Evolutionary conservation across 2,888 invertebrate genomes (phyloP).

Genomic region (Lissocephala sabroskyi): DNA sequence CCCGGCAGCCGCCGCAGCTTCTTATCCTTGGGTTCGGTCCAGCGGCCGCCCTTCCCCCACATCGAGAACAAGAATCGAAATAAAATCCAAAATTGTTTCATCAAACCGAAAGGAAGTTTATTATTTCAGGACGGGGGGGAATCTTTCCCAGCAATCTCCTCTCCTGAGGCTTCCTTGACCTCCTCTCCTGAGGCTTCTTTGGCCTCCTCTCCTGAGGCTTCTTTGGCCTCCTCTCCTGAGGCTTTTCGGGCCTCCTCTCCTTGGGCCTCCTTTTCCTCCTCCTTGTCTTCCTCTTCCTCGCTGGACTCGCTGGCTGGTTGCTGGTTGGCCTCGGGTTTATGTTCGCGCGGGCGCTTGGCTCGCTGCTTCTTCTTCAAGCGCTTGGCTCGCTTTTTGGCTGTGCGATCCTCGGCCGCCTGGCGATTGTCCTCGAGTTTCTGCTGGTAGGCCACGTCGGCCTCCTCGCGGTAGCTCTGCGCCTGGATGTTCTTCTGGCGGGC

Average conservation of each 20-base stretch:
- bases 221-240: background rate
- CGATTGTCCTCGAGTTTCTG: slow-evolving; percentile 84
- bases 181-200: too few species aligned
- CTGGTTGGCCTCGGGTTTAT: slow-evolving; percentile 1
- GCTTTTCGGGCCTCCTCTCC: slow-evolving; percentile 12
- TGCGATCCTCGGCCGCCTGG: slow-evolving; percentile 80
- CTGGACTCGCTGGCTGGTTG: slow-evolving; percentile 22
- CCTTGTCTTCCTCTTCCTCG: slow-evolving; percentile 34
- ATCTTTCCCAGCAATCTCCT: too few species aligned
- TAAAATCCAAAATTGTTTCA: slow-evolving; percentile 46
- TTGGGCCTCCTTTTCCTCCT: slow-evolving; percentile 12
- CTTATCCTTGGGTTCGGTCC: too few species aligned
- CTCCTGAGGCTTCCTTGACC: too few species aligned
- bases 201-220: background rate
- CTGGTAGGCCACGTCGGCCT: slow-evolving; percentile 87
- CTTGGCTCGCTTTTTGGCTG: slow-evolving; percentile 94
- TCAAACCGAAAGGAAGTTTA: slow-evolving; percentile 21
- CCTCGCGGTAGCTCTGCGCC: slow-evolving; percentile 87
- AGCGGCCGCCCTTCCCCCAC: too few species aligned
- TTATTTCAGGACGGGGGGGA: background rate
- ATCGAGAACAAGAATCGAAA: slow-evolving; percentile 18
- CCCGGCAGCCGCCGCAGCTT: too few species aligned
- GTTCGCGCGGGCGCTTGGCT: slow-evolving; percentile 51
- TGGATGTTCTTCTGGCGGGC: slow-evolving; percentile 95
- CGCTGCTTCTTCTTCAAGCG: slow-evolving; percentile 83